Percentiles rank a stretch among this genome's conserved stretches.
Evolutionary conservation across 2,888 invertebrate species (phyloP).

Genomic region (Rhagonycha fulva): DNA sequence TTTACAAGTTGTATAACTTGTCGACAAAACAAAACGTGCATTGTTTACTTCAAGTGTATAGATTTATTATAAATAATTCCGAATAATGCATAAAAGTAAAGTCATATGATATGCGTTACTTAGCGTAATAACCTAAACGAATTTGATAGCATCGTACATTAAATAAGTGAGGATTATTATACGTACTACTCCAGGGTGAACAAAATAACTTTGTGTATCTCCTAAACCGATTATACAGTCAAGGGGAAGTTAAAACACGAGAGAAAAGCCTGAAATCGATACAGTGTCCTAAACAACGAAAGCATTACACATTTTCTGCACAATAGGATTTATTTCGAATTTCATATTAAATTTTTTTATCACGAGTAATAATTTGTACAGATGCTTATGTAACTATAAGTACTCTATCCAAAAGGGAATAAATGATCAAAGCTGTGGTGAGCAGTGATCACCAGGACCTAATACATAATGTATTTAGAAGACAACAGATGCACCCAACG

Average conservation of each 20-base stretch:
- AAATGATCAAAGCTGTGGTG: slow-evolving; percentile 23
- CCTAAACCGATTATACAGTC: slow-evolving; percentile 24
- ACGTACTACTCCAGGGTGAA: slow-evolving; percentile 3
- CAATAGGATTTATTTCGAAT: not conserved
- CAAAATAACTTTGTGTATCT: slow-evolving; percentile 18
- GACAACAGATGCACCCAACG: slow-evolving; percentile 21
- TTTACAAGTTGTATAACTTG: not conserved
- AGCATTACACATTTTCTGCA: not conserved
- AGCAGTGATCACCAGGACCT: not conserved
- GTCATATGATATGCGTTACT: not conserved
- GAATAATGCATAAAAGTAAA: not conserved
- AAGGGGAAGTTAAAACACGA: slow-evolving; percentile 16
- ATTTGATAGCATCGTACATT: slow-evolving; percentile 2
- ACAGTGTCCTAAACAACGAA: not conserved
- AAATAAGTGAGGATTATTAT: slow-evolving; percentile 19
- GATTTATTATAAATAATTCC: not conserved
- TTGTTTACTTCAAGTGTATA: not conserved
- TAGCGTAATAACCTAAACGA: slow-evolving; percentile 1
- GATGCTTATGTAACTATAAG: not conserved
- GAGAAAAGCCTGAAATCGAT: slow-evolving; percentile 16
- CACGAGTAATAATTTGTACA: not conserved
- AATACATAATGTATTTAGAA: slow-evolving; percentile 16
- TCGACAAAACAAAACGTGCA: not conserved
- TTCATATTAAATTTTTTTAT: not conserved
- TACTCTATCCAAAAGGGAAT: slow-evolving; percentile 16